These are phyloP conservation scores for Pygmarrhopalites habei DNA, from an alignment of 1,140 invertebrate species.

Conservation along the genomic window DNA sequence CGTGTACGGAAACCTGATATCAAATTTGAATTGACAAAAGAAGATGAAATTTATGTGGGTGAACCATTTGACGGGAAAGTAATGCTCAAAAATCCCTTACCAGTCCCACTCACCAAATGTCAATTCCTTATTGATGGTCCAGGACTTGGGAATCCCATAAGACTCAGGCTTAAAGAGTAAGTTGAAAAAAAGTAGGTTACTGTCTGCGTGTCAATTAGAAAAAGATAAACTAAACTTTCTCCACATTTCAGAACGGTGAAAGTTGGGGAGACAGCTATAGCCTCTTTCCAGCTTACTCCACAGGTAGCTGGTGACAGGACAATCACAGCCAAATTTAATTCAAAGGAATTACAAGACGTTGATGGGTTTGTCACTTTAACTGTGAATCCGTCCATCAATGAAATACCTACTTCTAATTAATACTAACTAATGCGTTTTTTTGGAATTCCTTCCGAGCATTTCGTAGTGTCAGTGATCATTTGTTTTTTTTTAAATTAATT, in stretches of 20 bases:
- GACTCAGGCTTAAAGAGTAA: conserved; percentile 60
- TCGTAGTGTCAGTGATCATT: too few species aligned
- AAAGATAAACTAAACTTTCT: background rate
- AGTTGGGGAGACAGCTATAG: conserved; percentile 56
- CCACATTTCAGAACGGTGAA: conserved; percentile 47
- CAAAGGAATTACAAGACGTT: conserved; percentile 71
- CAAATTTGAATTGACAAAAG: conserved; percentile 53
- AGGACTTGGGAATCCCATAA: conserved; percentile 62
- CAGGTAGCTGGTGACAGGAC: conserved; percentile 62
- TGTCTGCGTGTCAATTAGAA: too few species aligned
- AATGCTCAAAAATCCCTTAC: conserved; percentile 74
- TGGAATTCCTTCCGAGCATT: too few species aligned
- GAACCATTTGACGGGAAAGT: conserved; percentile 58
- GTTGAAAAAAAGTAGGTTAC: conserved; percentile 9
- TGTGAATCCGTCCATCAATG: background rate
- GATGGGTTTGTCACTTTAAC: conserved; percentile 59
- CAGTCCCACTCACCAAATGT: conserved; percentile 63
- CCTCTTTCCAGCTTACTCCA: conserved; percentile 63
- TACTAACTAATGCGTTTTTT: background rate
- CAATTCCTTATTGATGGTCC: conserved; percentile 71
- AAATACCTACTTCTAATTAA: background rate
- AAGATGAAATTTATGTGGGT: conserved; percentile 55
- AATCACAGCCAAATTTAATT: conserved; percentile 71
- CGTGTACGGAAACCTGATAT: conserved; percentile 82
- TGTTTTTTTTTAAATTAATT: too few species aligned